Evolutionary conservation across 2,888 invertebrate genomes (phyloP).

Genomic region (Cantharis rustica): DNA sequence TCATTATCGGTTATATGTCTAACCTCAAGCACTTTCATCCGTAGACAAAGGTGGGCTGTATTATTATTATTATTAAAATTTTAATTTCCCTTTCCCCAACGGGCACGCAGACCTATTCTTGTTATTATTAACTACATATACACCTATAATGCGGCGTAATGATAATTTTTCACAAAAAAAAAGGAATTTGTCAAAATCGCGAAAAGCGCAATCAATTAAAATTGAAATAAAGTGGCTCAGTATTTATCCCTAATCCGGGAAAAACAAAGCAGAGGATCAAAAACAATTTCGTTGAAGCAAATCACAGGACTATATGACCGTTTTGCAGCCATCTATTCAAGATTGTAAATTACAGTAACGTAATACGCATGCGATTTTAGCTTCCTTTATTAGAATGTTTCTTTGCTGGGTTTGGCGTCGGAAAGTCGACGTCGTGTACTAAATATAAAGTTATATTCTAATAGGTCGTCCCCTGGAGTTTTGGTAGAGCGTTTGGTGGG

Average conservation of each 20-base stretch:
- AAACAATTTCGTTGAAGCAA: constrained; percentile 50
- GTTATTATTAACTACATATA: too few relatives aligned
- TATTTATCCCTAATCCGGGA: constrained; percentile 33
- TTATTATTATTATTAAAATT: background rate
- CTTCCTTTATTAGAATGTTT: constrained; percentile 38
- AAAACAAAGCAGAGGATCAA: constrained; percentile 48
- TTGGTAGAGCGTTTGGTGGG: constrained; percentile 64
- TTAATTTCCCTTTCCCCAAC: too few relatives aligned
- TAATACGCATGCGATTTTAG: constrained; percentile 50
- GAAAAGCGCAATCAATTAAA: background rate
- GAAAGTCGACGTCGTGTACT: constrained; percentile 2
- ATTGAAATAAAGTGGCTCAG: constrained; percentile 3
- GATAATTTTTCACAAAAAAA: background rate
- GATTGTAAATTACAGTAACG: constrained; percentile 51
- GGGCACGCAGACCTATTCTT: too few relatives aligned
- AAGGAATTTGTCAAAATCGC: background rate
- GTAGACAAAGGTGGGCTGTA: background rate
- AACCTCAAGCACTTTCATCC: constrained; percentile 5
- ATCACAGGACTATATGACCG: constrained; percentile 48
- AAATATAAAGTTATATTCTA: constrained; percentile 42
- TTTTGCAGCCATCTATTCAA: constrained; percentile 49
- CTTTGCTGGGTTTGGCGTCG: constrained; percentile 5
- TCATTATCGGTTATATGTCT: constrained; percentile 13
- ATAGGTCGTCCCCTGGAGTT: constrained; percentile 57
- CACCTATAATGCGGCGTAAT: too few relatives aligned